Percentiles rank a stretch among this genome's conserved stretches.
Evolutionary conservation across 2,888 invertebrate species (phyloP).

Genomic region (Steinernema scapterisci): DNA sequence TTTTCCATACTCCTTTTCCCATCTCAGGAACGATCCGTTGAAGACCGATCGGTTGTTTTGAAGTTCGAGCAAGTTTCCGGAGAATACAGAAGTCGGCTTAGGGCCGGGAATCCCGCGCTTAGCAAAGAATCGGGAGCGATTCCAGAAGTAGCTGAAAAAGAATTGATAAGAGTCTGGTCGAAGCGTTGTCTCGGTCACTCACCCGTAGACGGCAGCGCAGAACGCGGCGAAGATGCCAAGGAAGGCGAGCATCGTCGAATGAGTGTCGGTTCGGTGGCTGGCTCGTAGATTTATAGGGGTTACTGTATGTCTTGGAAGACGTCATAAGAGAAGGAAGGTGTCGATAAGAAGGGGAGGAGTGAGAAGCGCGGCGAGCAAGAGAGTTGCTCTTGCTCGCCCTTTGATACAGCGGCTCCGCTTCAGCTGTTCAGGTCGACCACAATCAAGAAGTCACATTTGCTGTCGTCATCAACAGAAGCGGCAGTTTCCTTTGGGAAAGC

Average conservation of each 20-base stretch:
- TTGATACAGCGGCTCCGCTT: background rate
- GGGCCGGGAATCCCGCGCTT: slow-evolving; percentile 37
- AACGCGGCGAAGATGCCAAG: slow-evolving; percentile 22
- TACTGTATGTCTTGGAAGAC: slow-evolving; percentile 1
- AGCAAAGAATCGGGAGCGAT: slow-evolving; percentile 34
- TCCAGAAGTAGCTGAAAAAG: slow-evolving; percentile 34
- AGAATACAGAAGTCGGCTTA: slow-evolving; percentile 33
- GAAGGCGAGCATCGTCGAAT: slow-evolving; percentile 17
- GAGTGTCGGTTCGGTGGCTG: background rate
- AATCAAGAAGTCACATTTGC: background rate
- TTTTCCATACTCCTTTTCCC: slow-evolving; percentile 35
- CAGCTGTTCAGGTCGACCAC: slow-evolving; percentile 21
- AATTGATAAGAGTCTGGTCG: background rate
- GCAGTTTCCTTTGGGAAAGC: background rate
- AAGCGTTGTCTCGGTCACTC: background rate
- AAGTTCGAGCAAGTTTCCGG: slow-evolving; percentile 34
- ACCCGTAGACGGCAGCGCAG: slow-evolving; percentile 34
- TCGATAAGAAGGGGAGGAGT: slow-evolving; percentile 19
- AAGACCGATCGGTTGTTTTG: slow-evolving; percentile 31
- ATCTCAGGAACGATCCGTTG: slow-evolving; percentile 35
- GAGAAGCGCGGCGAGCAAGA: too few relatives aligned
- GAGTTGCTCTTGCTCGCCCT: too few relatives aligned
- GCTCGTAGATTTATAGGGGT: slow-evolving; percentile 1
- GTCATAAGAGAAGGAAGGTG: background rate
- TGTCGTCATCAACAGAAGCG: background rate